These are phyloP conservation scores for Colinus virginianus DNA, from an alignment of 2,113 vertebrate species.

Conservation along the genomic window DNA sequence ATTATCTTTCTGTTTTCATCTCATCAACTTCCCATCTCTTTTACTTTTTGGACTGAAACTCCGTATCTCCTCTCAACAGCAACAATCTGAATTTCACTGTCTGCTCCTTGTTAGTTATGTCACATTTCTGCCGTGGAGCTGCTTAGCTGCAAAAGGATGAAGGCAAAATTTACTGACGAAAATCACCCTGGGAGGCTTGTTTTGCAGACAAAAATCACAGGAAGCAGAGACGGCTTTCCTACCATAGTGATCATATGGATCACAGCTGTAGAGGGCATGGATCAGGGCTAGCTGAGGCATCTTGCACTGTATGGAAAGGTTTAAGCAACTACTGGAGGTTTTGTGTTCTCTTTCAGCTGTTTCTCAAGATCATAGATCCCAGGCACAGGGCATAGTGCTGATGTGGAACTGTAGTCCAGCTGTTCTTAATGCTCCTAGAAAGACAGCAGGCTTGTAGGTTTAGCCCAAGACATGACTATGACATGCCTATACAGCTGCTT, in stretches of 20 bases:
- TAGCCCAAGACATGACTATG: not conserved
- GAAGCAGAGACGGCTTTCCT: not conserved
- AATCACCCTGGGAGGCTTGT: not conserved
- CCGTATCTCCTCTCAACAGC: fast-evolving
- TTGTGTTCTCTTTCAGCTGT: not conserved
- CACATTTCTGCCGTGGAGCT: not conserved
- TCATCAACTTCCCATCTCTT: not conserved
- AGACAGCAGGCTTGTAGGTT: not conserved
- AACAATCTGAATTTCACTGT: not conserved
- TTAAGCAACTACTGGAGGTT: not conserved
- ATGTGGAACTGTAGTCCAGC: not conserved
- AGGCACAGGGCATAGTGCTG: not conserved
- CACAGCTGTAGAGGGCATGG: not conserved
- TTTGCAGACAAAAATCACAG: not conserved
- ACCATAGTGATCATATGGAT: fast-evolving
- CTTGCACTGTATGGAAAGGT: not conserved
- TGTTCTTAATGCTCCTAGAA: not conserved
- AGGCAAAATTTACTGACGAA: not conserved
- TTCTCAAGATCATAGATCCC: not conserved
- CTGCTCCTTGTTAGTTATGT: not conserved
- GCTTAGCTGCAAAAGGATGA: not conserved
- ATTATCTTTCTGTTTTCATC: not conserved
- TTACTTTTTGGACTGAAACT: not conserved
- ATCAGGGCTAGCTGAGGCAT: not conserved
- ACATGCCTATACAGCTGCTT: not conserved